Evolutionary conservation across 2,113 vertebrate species (phyloP), one percentile per base, ranked within the genome.

Genomic region (Pimephales promelas): DNA sequence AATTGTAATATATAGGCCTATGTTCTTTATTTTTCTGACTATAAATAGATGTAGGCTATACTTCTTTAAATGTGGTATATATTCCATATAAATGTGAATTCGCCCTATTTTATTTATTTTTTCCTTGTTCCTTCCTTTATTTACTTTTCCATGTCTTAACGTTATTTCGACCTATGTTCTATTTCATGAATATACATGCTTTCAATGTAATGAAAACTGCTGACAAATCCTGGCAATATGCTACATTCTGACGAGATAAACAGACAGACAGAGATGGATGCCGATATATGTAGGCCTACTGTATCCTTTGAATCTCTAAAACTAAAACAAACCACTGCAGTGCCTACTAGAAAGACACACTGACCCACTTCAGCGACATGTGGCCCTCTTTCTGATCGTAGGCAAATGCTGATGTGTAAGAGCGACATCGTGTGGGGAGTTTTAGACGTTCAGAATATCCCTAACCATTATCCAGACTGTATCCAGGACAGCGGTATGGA

Each of bases 311-410:
- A 79, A 43, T 54, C 26, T 78, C 59, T 49, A 20, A 78, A 79
- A 59, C 59, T 49, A 20, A 78, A 79, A 59, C 11, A 75, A 86
- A 62, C 11, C 26, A 16, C 71, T 26, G 61, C 56, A 80, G 40
- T 43, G 20, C 4, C 28, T 62, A 20, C n/a, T 34, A 81, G 82
- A 81, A 47, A 84, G 82, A 77, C 82, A 84, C 85, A 87, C 82
- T 84, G 62, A 84, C n/a, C n/a, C n/a, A n/a, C 81, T 87, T 87
- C 47, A 57, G 18, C 31, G 4, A 31, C 61, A 72, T 34, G 14
- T 64, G 66, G 11, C 4, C 9, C 20, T 73, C n/a, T 36, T 34
- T n/a, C 18, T 54, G 6, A 47, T 57, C 18, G 31, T 18, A 71
- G 28, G 34, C 1, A 26, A 34, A 28, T n/a, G 1, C 4, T 31